Base-by-base conservation (phyloP, 2,888 invertebrate genomes). In the Pedicia rivosa region DNA sequence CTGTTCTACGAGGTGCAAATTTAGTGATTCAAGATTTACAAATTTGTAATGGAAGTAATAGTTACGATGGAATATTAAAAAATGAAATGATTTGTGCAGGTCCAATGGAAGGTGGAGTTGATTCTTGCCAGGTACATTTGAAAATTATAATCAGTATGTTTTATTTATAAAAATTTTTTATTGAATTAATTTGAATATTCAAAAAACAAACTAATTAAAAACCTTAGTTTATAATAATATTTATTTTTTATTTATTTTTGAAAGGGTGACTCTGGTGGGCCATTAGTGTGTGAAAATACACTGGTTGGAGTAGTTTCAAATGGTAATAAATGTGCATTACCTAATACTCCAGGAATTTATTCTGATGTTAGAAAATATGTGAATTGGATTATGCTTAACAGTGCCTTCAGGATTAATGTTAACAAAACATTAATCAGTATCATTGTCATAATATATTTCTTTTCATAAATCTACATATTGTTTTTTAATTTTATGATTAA, bases 21-120 rank as follows among this genome's bases (percentile, higher is more conserved):
- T 2, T 40, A 2, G 22, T 8, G 5, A 29, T 37, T 2, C 36
- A 40, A 19, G 31, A 22, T 27, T 19, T 10, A 25, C 9, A 15
- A 15, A 12, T 14, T 10, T 40, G 40, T 15, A 37, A 36, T 19
- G 9, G 13, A 17, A 22, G 10, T 5, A 4, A 20, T 3, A 16
- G 33, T 27, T 35, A 36, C 13, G 29, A 31, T 19, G 33, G 33
- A 13, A 19, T n/a, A 17, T 29, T 40, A 2, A 5, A 16, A 5
- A 34, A 10, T n/a, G 40, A 36, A 29, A 36, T 36, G 36, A 34
- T 40, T n/a, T 40, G 40, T 33, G 40, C 40, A 3, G 40, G 40
- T 4, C 29, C 28, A 10, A 33, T 40, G 20, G 22, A n/a, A 13
- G 40, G 40, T 19, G 36, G 33, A 17, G 19, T 28, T 5, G 40